These are phyloP conservation scores for Crotophaga sulcirostris DNA, from an alignment of 2,113 vertebrate genomes.

Conservation along the genomic window DNA sequence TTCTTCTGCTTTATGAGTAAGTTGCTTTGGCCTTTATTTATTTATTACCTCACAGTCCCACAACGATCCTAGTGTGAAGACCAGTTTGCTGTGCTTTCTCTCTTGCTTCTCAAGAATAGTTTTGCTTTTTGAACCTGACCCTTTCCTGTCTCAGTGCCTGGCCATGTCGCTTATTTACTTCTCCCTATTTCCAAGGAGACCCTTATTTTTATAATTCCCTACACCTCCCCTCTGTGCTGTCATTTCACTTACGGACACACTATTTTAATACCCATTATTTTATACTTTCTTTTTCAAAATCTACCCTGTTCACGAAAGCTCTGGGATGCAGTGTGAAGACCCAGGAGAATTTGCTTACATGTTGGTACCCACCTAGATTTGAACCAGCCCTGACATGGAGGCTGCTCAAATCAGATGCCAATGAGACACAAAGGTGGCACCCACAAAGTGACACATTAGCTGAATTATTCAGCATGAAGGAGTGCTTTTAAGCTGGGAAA, in stretches of 20 bases:
- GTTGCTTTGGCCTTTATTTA: slow-evolving; percentile 52
- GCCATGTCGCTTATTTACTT: neutral
- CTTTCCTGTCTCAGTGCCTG: neutral
- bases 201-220: neutral
- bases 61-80: neutral
- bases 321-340: neutral
- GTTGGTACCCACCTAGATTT: neutral
- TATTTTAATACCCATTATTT: neutral
- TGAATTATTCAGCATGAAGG: neutral
- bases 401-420: neutral
- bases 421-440: neutral
- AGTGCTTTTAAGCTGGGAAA: neutral
- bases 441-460: neutral
- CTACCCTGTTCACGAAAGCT: neutral
- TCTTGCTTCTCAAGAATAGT: neutral
- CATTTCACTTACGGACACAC: neutral
- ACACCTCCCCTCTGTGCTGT: neutral
- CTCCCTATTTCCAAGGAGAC: neutral
- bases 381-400: neutral
- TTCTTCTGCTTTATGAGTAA: slow-evolving; percentile 54
- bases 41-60: slow-evolving; percentile 42
- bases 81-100: neutral
- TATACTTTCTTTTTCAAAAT: slow-evolving; percentile 1
- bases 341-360: neutral
- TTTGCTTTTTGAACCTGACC: neutral